These are phyloP conservation scores for Electrophaes corylata DNA, from an alignment of 2,888 invertebrate genomes.

Conservation along the genomic window DNA sequence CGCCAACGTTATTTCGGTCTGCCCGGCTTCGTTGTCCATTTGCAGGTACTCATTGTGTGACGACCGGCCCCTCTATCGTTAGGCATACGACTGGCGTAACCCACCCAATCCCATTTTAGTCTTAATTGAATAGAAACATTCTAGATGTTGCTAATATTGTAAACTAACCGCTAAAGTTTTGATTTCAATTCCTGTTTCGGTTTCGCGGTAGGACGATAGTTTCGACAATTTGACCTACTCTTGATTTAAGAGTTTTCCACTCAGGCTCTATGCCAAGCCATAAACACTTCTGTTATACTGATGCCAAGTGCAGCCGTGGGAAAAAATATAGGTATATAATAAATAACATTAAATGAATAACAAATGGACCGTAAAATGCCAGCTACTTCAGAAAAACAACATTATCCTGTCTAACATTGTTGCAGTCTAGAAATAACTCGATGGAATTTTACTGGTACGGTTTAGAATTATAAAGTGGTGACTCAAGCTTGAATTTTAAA, in stretches of 20 bases:
- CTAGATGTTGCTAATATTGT: too few species aligned
- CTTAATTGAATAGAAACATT: too few species aligned
- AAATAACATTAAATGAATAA: slow-evolving; percentile 8
- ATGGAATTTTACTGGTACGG: slow-evolving; percentile 17
- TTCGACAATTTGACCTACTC: not conserved
- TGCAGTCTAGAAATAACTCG: slow-evolving; percentile 23
- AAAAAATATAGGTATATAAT: not conserved
- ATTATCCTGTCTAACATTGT: slow-evolving; percentile 19
- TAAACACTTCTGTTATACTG: not conserved
- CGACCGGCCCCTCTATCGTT: too few species aligned
- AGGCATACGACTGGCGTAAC: too few species aligned
- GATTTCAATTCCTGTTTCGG: too few species aligned
- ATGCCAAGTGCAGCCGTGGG: not conserved
- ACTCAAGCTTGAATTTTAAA: slow-evolving; percentile 28
- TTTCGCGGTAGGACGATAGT: not conserved
- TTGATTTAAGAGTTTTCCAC: not conserved
- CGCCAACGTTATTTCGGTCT: too few species aligned
- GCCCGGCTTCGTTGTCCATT: too few species aligned
- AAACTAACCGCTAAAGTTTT: too few species aligned
- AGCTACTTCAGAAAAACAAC: slow-evolving; percentile 16
- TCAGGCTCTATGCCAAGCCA: not conserved
- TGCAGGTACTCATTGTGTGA: too few species aligned
- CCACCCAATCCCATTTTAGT: too few species aligned
- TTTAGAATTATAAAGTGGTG: slow-evolving; percentile 14
- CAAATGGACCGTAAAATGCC: slow-evolving; percentile 9